phyloP scores from a whole-genome alignment of 2,113 vertebrate genomes.

The Chionodraco myersi region DNA sequence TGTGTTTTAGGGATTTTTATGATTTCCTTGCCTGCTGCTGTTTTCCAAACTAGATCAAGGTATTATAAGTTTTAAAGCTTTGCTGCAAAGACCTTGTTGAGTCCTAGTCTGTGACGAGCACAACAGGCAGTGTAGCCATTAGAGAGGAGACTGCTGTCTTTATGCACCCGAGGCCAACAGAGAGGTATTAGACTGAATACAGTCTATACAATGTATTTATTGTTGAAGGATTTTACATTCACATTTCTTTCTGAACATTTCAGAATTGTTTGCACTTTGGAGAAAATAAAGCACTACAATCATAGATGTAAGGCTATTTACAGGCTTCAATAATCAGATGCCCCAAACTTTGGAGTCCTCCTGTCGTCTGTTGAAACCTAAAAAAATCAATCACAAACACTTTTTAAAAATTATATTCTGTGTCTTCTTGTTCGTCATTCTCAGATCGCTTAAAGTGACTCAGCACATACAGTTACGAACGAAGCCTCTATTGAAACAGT shows the following conservation, averaged over 20 bases:
- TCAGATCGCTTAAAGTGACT: background rate
- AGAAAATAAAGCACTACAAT: background rate
- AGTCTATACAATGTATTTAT: background rate
- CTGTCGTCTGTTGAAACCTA: conserved; percentile 8
- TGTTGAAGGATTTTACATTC: background rate
- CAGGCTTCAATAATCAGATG: background rate
- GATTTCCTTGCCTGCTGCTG: background rate
- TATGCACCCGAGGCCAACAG: background rate
- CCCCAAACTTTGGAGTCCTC: background rate
- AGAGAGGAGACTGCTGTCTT: background rate
- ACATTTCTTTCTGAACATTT: background rate
- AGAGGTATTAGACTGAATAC: background rate
- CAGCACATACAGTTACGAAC: background rate
- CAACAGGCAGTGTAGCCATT: background rate
- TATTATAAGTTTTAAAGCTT: conserved; percentile 5
- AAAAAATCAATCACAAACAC: conserved; percentile 15
- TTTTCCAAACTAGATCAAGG: background rate
- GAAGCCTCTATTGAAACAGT: background rate
- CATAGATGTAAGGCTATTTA: conserved; percentile 3
- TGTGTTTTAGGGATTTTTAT: background rate
- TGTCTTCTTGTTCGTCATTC: background rate
- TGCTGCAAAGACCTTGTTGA: background rate
- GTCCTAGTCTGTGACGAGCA: background rate
- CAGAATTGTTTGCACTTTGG: background rate
- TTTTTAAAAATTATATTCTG: too few species aligned